Conservation (phyloP, 2,888 invertebrate species). For the Biston stratarius region DNA sequence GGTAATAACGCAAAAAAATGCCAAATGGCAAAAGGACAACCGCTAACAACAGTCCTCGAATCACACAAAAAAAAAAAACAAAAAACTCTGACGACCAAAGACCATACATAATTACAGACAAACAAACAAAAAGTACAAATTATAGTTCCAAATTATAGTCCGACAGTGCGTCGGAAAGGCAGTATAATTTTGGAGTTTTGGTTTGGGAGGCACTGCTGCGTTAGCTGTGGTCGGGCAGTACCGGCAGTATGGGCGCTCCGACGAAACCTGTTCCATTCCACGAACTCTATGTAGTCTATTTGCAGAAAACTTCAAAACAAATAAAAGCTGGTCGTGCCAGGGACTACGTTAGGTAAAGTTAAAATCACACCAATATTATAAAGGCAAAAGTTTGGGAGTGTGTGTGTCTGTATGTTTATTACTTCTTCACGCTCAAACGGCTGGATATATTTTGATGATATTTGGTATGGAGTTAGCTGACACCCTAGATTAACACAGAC, state of each 20-base stretch:
- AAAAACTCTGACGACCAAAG: constrained; percentile 28
- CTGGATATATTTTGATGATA: too few relatives aligned
- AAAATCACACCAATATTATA: too few relatives aligned
- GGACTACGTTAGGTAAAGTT: too few relatives aligned
- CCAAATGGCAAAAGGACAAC: constrained; percentile 27
- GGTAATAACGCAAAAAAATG: constrained; percentile 4
- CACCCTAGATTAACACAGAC: too few relatives aligned
- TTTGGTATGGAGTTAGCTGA: too few relatives aligned
- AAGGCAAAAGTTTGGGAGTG: too few relatives aligned
- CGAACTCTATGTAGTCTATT: neutral
- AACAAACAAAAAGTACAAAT: constrained; percentile 66
- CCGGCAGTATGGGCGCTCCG: constrained; percentile 6
- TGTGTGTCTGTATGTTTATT: too few relatives aligned
- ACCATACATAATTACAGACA: constrained; percentile 42
- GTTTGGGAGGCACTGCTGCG: constrained; percentile 27
- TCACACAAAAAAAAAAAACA: constrained; percentile 22
- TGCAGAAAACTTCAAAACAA: too few relatives aligned
- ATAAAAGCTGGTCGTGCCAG: too few relatives aligned
- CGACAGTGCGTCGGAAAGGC: constrained; percentile 38
- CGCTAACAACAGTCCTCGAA: constrained; percentile 11
- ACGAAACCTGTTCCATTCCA: neutral
- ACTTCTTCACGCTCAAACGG: too few relatives aligned
- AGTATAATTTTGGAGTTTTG: constrained; percentile 53
- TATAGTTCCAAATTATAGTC: constrained; percentile 76
- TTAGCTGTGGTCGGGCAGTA: constrained; percentile 7